These are phyloP conservation scores for Panurus biarmicus DNA, from an alignment of 2,113 vertebrate species.

Conservation along the genomic window DNA sequence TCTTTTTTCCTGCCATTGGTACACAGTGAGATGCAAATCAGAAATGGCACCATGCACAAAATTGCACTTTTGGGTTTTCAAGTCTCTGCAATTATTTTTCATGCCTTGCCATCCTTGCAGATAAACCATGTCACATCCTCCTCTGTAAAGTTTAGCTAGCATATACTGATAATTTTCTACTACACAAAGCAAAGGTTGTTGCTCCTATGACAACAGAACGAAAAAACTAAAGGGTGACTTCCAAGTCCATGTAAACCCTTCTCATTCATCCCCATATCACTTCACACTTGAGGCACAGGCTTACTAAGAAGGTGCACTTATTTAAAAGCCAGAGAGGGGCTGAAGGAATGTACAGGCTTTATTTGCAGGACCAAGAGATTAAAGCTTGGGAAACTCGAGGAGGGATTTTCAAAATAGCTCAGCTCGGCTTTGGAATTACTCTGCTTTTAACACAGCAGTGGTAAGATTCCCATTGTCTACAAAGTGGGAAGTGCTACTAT, in stretches of 20 bases:
- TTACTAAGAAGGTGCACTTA: neutral
- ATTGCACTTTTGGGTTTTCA: neutral
- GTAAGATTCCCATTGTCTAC: conserved; percentile 20
- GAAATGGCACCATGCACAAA: neutral
- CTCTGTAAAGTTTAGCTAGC: conserved; percentile 16
- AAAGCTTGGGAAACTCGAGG: neutral
- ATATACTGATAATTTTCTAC: neutral
- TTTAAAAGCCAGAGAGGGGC: neutral
- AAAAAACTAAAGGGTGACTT: neutral
- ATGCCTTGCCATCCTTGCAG: conserved; percentile 5
- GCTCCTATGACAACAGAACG: conserved; percentile 35
- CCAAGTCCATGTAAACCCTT: neutral
- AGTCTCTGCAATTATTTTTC: neutral
- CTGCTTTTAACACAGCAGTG: neutral
- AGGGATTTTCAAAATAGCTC: conserved; percentile 20
- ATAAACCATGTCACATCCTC: conserved; percentile 1
- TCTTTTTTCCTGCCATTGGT: neutral
- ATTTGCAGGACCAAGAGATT: neutral
- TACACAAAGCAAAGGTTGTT: neutral
- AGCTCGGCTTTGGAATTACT: neutral
- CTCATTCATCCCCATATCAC: neutral
- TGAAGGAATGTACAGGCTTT: neutral
- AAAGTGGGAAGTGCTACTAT: neutral
- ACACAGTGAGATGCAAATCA: neutral
- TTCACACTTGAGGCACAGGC: neutral